Conservation (phyloP, 1,140 invertebrate genomes). For the Babylonia areolata region DNA sequence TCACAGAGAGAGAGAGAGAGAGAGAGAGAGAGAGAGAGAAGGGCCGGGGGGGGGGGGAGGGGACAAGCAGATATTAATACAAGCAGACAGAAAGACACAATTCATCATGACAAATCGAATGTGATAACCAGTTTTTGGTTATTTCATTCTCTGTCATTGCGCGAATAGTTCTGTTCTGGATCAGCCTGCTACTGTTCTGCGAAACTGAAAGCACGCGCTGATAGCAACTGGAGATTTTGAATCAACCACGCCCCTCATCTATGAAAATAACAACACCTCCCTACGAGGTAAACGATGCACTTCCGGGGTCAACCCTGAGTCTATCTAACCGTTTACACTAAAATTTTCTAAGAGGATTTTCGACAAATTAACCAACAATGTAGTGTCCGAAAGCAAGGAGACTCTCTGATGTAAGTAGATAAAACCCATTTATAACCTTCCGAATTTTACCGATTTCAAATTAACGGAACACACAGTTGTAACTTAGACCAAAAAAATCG, state of each 20-base stretch:
- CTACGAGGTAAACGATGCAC: background rate
- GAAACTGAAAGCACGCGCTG: too few relatives aligned
- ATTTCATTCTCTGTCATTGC: too few relatives aligned
- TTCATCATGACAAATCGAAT: too few relatives aligned
- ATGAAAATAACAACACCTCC: background rate
- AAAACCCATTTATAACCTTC: background rate
- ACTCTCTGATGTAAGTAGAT: background rate
- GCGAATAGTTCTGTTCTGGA: too few relatives aligned
- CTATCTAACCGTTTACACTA: background rate
- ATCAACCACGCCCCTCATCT: background rate
- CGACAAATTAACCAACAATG: conserved; percentile 5
- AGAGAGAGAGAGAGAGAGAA: too few relatives aligned
- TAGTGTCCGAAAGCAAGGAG: background rate
- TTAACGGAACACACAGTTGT: background rate
- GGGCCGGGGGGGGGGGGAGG: too few relatives aligned
- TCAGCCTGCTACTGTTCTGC: too few relatives aligned
- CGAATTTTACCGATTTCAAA: background rate
- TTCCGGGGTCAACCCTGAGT: background rate
- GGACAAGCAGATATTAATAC: too few relatives aligned
- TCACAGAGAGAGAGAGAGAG: too few relatives aligned
- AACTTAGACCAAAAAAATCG: background rate
- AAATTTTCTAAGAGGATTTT: background rate
- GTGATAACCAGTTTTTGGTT: too few relatives aligned
- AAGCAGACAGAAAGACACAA: too few relatives aligned
- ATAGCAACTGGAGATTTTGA: too few relatives aligned